Base-by-base conservation (phyloP, 2,797 vertebrate genomes). In the Glyptemys insculpta region DNA sequence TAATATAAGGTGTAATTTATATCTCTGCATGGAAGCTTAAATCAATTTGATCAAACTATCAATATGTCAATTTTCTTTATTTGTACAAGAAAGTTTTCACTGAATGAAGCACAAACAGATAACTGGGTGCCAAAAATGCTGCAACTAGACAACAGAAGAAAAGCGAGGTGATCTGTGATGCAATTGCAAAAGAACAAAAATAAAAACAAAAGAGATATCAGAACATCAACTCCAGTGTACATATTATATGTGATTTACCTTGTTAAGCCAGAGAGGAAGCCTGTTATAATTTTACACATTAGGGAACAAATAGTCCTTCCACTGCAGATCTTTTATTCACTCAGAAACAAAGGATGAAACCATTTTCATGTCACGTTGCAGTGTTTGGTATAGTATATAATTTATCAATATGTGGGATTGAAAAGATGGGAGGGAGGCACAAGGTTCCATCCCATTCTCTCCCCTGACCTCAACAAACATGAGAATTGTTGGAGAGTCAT, bases 71-170 rank as follows among this genome's bases (percentile, higher is more conserved):
- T 62, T 65, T 88, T 88, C 41, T 88, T 81, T 81, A 19, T 72
- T 83, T 47, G 86, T 94, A 52, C 97, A 98, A 98, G 97, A 92
- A 97, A 96, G 62, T 98, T 98, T 92, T 98, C 98, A 57, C 65
- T 98, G 79, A 97, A 98, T 98, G 31, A 96, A 3, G 97, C 98
- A 7, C 94, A 98, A 21, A 98, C 93, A 94, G 98, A 98, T 95
- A 95, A 94, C 0, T 98, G 98, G 98, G 91, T 98, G 57, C 91
- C 98, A 97, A 98, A 98, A 7, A 98, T 98, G 94, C 97, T 99
- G 76, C 95, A 96, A 27, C 93, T 99, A 83, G 98, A 47, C 87
- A 82, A 1, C 41, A 49, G 52, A 68, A 47, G 12, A 88, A 74
- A 82, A 79, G 10, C 3, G n/a, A 74, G 37, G 25, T 14, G 9